Evolutionary conservation across 2,797 vertebrate genomes (phyloP), one percentile per base, ranked within the genome.

Genomic region (Helicolenus hilgendorfi): DNA sequence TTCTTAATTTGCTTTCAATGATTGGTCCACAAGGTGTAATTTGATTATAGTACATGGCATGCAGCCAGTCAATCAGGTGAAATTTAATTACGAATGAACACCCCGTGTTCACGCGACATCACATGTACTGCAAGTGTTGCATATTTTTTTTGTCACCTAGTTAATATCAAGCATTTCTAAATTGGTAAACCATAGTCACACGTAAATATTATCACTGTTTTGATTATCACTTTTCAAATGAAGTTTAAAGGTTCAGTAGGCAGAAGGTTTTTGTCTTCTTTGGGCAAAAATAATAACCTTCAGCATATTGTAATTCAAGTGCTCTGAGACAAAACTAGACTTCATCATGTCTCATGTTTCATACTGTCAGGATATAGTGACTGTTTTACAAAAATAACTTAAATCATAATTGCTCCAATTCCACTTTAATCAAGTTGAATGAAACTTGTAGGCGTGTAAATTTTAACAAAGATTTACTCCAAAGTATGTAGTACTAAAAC

Each of bases 1-100:
- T 85, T 77, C 33, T 78, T 81, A 59, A 77, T 86, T 80, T 77
- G 36, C 85, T 85, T 91, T 84, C 62, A 86, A 31, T 71, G n/a
- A 88, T 59, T 87, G 77, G 69, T 75, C 67, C 65, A 67, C 26
- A 65, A 69, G 72, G 64, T 59, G 36, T 70, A 81, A 83, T 86
- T 74, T 69, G 73, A 86, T 85, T 81, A 31, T 58, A 55, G 11
- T 33, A 53, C 60, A 31, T 65, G 58, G 71, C 33, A 82, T 59
- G 36, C 62, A 83, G 83, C 67, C 81, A 93, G 69, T 83, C 71
- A 72, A 70, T 88, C 26, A 80, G 41, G 58, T 22, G 53, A 70
- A 84, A 85, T 84, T 4, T 29, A 79, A 85, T 83, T 80, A 83
- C 45, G 49, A 90, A 83, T 71, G 36, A 81, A 75, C 33, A 72